phyloP scores from a whole-genome alignment of 2,888 invertebrate genomes.

The Asteroscopus sphinx region DNA sequence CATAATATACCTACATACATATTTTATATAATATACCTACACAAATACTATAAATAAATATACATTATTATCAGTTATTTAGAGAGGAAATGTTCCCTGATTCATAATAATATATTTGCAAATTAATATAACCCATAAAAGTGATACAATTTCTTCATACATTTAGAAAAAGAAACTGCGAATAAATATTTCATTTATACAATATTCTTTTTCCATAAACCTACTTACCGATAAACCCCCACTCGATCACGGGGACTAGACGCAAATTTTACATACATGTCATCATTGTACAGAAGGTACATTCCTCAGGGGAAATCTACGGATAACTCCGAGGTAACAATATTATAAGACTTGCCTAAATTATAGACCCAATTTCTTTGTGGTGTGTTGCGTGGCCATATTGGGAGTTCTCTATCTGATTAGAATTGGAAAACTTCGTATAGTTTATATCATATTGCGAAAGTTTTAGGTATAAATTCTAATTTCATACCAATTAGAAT shows the following conservation, averaged over 20 bases:
- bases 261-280: slow-evolving; percentile 49
- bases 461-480: slow-evolving; percentile 25
- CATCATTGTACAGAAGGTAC: slow-evolving; percentile 45
- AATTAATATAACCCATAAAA: not conserved
- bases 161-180: not conserved
- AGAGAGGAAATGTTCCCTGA: no score
- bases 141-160: not conserved
- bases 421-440: slow-evolving; percentile 37
- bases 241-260: slow-evolving; percentile 45
- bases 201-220: not conserved
- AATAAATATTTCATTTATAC: not conserved
- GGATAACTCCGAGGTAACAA: slow-evolving; percentile 52
- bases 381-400: slow-evolving; percentile 18
- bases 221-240: slow-evolving; percentile 36
- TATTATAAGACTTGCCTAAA: slow-evolving; percentile 61
- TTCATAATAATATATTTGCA: not conserved
- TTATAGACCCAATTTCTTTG: slow-evolving; percentile 48
- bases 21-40: no score
- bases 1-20: no score
- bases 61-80: no score
- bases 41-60: no score
- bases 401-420: slow-evolving; percentile 36
- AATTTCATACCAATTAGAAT: no score
- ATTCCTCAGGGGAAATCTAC: slow-evolving; percentile 59
- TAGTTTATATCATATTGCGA: slow-evolving; percentile 39